A percentile compares a stretch with the other conserved stretches of the same genome.
Conservation (phyloP, 2,888 invertebrate species). For the Macaria liturata region DNA sequence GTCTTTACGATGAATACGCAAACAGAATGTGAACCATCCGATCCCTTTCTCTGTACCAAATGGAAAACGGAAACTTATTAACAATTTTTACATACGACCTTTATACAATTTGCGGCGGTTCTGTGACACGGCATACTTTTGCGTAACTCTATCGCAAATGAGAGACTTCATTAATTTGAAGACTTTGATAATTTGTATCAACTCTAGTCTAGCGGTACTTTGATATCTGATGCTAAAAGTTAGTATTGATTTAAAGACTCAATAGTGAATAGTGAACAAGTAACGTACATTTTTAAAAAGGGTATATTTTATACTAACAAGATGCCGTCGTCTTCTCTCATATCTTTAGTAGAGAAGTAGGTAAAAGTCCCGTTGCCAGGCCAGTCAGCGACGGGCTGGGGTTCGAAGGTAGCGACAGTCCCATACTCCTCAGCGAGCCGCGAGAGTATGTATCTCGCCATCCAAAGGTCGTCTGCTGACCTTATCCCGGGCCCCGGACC, state of each 20-base stretch:
- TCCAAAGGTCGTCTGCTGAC: conserved; percentile 94
- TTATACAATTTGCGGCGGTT: conserved; percentile 6
- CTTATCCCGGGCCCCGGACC: conserved; percentile 94
- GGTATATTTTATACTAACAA: conserved; percentile 58
- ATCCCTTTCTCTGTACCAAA: conserved; percentile 10
- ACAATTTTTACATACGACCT: conserved; percentile 12
- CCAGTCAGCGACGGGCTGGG: conserved; percentile 92
- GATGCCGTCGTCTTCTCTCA: conserved; percentile 93
- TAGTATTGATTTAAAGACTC: no score
- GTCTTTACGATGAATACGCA: conserved; percentile 15
- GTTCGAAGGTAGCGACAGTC: conserved; percentile 86
- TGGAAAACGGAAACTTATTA: conserved; percentile 7
- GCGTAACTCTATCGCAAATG: neutral
- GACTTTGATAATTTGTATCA: no score
- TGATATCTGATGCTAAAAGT: no score
- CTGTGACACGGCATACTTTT: neutral
- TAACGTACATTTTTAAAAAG: no score
- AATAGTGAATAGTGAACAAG: no score
- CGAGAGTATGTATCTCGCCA: conserved; percentile 92
- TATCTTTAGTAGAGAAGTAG: conserved; percentile 94
- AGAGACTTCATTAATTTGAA: neutral
- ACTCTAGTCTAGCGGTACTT: no score
- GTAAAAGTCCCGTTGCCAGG: conserved; percentile 95
- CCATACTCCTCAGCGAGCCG: conserved; percentile 95
- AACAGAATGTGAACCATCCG: conserved; percentile 9